These are phyloP conservation scores for Neodiprion fabricii DNA, from an alignment of 1,140 invertebrate genomes.

Conservation along the genomic window DNA sequence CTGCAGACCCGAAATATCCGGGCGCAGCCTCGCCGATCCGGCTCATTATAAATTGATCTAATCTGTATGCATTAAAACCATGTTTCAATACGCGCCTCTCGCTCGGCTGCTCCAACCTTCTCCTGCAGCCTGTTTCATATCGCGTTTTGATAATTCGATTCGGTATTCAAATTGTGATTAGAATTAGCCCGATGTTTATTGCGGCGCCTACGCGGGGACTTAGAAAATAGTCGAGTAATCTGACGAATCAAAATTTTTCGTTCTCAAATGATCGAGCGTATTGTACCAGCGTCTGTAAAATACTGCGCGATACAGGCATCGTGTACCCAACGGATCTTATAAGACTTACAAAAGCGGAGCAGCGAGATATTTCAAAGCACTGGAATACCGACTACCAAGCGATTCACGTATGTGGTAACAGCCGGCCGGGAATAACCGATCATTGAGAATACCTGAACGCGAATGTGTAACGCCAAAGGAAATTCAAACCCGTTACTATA, in stretches of 20 bases:
- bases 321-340: too few species aligned
- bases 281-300: too few species aligned
- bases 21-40: slow-evolving; percentile 35
- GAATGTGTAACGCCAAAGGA: slow-evolving; percentile 31
- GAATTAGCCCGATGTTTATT: slow-evolving; percentile 56
- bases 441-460: slow-evolving; percentile 3
- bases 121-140: slow-evolving; percentile 48
- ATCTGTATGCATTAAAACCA: slow-evolving; percentile 61
- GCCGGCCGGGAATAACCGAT: not conserved
- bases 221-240: not conserved
- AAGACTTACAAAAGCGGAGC: too few species aligned
- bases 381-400: not conserved
- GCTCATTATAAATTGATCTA: slow-evolving; percentile 62
- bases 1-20: not conserved
- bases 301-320: too few species aligned
- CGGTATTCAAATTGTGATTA: slow-evolving; percentile 56
- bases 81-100: slow-evolving; percentile 44
- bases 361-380: not conserved
- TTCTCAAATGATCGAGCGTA: too few species aligned
- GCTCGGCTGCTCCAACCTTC: slow-evolving; percentile 20
- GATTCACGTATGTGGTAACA: not conserved
- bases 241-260: too few species aligned
- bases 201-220: not conserved
- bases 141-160: slow-evolving; percentile 57
- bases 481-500: slow-evolving; percentile 34